Evolutionary conservation across 2,113 vertebrate species (phyloP).

Genomic region (Psittacula cyanocephala): DNA sequence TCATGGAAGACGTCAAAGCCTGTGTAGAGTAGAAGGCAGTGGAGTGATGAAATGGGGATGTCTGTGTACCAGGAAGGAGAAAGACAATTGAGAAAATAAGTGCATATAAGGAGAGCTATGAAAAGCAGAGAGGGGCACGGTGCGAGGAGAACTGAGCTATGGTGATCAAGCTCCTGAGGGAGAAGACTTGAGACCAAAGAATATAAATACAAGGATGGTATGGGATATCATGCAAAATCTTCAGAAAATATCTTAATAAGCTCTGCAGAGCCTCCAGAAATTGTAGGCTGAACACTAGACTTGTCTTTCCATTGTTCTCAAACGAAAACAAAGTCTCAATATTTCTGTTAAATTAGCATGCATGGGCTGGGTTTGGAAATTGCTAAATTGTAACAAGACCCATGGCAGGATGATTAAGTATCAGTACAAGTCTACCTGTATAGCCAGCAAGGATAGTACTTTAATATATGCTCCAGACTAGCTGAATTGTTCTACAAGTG

Average conservation of each 20-base stretch:
- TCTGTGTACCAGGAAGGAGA: not conserved
- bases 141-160: not conserved
- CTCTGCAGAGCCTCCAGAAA: constrained; percentile 1
- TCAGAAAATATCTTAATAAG: not conserved
- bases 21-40: not conserved
- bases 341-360: not conserved
- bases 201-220: not conserved
- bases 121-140: not conserved
- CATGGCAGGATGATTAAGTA: not conserved
- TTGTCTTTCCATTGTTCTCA: not conserved
- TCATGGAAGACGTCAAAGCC: not conserved
- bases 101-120: not conserved
- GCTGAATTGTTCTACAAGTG: not conserved
- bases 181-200: not conserved
- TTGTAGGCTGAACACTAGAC: not conserved
- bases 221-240: not conserved
- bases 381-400: not conserved
- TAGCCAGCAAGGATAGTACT: not conserved
- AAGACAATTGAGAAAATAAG: not conserved
- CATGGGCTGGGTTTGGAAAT: not conserved
- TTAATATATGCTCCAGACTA: not conserved
- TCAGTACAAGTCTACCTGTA: not conserved
- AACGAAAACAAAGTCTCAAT: not conserved
- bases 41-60: not conserved
- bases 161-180: too few species aligned